Percentiles rank a stretch among this genome's conserved stretches.
Evolutionary conservation across 2,113 vertebrate genomes (phyloP).

Genomic region (Telmatochromis sp.): DNA sequence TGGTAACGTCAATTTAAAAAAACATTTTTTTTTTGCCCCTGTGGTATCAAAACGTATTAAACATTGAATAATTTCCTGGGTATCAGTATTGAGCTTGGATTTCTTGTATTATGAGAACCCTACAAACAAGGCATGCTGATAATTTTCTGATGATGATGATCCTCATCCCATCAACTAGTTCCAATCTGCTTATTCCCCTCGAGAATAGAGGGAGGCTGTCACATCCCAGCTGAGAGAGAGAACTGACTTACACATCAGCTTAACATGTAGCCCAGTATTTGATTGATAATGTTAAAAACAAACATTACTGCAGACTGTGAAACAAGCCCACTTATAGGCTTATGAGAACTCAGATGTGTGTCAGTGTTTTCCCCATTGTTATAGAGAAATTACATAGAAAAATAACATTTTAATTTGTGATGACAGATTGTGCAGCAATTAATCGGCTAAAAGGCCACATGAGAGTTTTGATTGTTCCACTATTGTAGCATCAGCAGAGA

Average conservation of each 20-base stretch:
- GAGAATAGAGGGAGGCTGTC: not conserved
- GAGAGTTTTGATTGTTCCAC: not conserved
- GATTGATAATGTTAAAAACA: not conserved
- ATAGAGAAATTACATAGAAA: not conserved
- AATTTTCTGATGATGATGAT: slow-evolving; percentile 18
- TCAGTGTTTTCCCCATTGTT: not conserved
- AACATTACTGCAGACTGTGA: not conserved
- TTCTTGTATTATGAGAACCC: not conserved
- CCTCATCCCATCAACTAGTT: slow-evolving; percentile 35
- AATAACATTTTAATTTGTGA: not conserved
- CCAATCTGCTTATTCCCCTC: slow-evolving; percentile 33
- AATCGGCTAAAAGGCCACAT: not conserved
- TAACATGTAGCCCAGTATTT: not conserved
- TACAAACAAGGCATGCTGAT: not conserved
- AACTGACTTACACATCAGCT: not conserved
- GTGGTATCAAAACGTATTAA: not conserved
- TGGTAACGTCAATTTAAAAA: not conserved
- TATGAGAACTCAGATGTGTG: not conserved
- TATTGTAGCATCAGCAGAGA: not conserved
- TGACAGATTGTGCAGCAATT: not conserved
- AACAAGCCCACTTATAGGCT: not conserved
- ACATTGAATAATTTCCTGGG: not conserved
- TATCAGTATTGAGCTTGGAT: not conserved
- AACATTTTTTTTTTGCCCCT: fast-evolving
- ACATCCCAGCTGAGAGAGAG: not conserved